A percentile compares a stretch with the other conserved stretches of the same genome.
Evolutionary conservation across 2,797 vertebrate species (phyloP).

Genomic region (Takifugu rubripes): DNA sequence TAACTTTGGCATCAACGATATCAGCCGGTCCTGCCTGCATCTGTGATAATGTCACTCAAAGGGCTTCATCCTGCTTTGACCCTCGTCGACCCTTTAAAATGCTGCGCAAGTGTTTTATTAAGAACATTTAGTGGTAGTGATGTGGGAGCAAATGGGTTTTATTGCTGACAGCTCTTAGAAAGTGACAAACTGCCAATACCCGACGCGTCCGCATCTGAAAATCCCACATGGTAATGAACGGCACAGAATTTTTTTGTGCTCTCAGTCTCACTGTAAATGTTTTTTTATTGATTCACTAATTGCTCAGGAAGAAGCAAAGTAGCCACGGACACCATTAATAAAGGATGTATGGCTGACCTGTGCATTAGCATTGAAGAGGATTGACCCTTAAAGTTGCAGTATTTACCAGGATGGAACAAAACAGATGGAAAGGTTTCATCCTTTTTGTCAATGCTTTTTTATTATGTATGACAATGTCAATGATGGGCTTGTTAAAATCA

Average conservation of each 20-base stretch:
- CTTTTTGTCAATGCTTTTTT: slow-evolving; percentile 3
- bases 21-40: slow-evolving; percentile 26
- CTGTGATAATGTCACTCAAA: slow-evolving; percentile 52
- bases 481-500: slow-evolving; percentile 14
- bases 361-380: slow-evolving; percentile 53
- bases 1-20: slow-evolving; percentile 49
- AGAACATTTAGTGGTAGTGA: slow-evolving; percentile 37
- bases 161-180: slow-evolving; percentile 42
- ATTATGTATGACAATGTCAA: background rate
- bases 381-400: slow-evolving; percentile 29
- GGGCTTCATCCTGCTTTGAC: slow-evolving; percentile 8
- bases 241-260: slow-evolving; percentile 33
- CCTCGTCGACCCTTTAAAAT: slow-evolving; percentile 18
- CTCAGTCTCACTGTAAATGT: slow-evolving; percentile 61
- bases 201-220: slow-evolving; percentile 57
- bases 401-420: background rate
- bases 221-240: slow-evolving; percentile 67
- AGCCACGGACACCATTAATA: slow-evolving; percentile 69
- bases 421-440: slow-evolving; percentile 10
- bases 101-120: background rate
- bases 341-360: slow-evolving; percentile 67
- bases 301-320: slow-evolving; percentile 60
- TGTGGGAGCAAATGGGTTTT: slow-evolving; percentile 28
- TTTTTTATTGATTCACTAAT: slow-evolving; percentile 77
- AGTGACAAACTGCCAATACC: slow-evolving; percentile 36